These are phyloP conservation scores for Scaptomyza reducta DNA, from an alignment of 2,888 invertebrate species.

Conservation along the genomic window DNA sequence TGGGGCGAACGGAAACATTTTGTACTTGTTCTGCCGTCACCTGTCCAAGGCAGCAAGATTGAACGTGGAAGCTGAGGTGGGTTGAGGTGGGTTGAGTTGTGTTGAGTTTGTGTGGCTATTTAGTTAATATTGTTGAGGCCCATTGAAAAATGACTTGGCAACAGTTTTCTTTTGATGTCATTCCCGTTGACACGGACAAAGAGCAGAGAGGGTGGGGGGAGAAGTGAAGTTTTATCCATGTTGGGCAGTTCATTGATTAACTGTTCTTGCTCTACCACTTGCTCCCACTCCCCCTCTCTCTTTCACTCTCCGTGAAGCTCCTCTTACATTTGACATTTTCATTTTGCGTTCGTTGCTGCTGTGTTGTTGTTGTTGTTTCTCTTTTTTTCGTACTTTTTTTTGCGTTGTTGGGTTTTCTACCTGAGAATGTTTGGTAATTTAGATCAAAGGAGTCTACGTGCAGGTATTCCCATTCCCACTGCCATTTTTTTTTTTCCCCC, in stretches of 20 bases:
- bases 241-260: slow-evolving; percentile 67
- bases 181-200: slow-evolving; percentile 29
- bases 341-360: slow-evolving; percentile 37
- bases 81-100: not conserved
- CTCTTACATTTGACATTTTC: slow-evolving; percentile 67
- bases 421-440: slow-evolving; percentile 77
- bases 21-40: slow-evolving; percentile 6
- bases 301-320: slow-evolving; percentile 13
- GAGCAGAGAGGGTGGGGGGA: no score
- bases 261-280: slow-evolving; percentile 42
- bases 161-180: slow-evolving; percentile 73
- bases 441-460: slow-evolving; percentile 70
- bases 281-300: slow-evolving; percentile 19
- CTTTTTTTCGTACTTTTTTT: slow-evolving; percentile 24
- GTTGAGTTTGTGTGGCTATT: slow-evolving; percentile 32
- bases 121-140: slow-evolving; percentile 66
- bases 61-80: not conserved
- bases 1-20: slow-evolving; percentile 15
- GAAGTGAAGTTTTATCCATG: not conserved
- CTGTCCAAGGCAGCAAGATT: slow-evolving; percentile 1
- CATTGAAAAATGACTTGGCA: slow-evolving; percentile 59
- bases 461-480: slow-evolving; percentile 49
- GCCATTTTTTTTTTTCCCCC: not conserved
- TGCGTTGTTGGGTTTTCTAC: slow-evolving; percentile 56
- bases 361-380: slow-evolving; percentile 4